Conservation (phyloP, 2,113 vertebrate species). For the Nothobranchius furzeri region DNA sequence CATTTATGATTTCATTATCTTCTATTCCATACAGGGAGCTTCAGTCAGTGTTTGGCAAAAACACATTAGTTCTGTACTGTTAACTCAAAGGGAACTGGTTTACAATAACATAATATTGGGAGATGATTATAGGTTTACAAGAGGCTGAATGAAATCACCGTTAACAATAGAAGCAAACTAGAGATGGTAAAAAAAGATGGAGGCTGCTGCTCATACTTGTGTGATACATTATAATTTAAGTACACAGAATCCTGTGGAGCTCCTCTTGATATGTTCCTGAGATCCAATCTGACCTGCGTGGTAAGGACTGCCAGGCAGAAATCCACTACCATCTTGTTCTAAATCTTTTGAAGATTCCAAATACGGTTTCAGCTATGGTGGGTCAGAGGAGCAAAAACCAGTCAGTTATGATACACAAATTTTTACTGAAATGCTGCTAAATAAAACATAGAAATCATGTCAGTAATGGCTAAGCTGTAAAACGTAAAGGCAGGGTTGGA, state of each 20-base stretch:
- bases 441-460: no score
- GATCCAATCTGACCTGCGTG: constrained; percentile 30
- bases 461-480: no score
- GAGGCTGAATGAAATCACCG: constrained; percentile 7
- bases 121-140: constrained; percentile 15
- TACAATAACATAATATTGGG: constrained; percentile 29
- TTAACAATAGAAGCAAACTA: no score
- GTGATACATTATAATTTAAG: no score
- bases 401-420: no score
- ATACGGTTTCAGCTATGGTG: no score
- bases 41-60: constrained; percentile 45
- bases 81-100: constrained; percentile 34
- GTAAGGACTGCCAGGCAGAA: constrained; percentile 14
- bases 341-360: constrained; percentile 21
- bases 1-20: constrained; percentile 23
- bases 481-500: no score
- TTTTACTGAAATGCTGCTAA: no score
- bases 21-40: constrained; percentile 14
- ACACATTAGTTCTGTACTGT: constrained; percentile 10
- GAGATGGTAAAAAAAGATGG: no score
- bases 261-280: constrained; percentile 36
- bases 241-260: background rate
- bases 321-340: constrained; percentile 3
- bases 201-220: constrained; percentile 24
- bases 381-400: no score